phyloP scores from a whole-genome alignment of 2,797 vertebrate species.

The Premnoplex brunnescens region DNA sequence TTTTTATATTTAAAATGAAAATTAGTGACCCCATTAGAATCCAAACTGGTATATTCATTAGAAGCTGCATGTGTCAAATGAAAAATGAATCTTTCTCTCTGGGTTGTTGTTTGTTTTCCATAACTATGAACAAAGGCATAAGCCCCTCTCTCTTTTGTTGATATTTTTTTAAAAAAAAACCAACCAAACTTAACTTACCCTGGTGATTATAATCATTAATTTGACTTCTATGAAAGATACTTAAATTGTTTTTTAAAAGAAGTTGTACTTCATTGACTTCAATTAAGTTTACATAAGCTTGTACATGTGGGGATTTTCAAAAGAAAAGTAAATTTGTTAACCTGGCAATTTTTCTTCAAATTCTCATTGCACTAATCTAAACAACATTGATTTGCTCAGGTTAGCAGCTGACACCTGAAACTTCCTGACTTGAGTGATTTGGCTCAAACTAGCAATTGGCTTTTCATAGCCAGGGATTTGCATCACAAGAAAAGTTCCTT shows the following conservation, averaged over 20 bases:
- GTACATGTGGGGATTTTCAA: neutral
- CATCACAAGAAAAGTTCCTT: neutral
- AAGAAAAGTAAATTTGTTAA: constrained; percentile 7
- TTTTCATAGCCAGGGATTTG: neutral
- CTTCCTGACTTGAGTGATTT: neutral
- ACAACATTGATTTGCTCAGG: constrained; percentile 25
- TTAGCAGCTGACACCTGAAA: constrained; percentile 1
- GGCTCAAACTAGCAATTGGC: neutral
- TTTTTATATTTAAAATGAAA: neutral
- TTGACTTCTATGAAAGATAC: neutral
- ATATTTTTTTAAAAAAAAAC: neutral
- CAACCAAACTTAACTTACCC: neutral
- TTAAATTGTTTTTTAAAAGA: neutral
- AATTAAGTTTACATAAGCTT: constrained; percentile 18
- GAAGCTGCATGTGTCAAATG: neutral
- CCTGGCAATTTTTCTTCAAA: constrained; percentile 6
- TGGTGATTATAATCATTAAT: neutral
- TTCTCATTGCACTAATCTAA: constrained; percentile 15
- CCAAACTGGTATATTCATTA: neutral
- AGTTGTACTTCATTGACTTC: constrained; percentile 9
- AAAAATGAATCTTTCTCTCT: neutral
- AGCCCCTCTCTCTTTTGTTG: neutral
- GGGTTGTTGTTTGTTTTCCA: neutral
- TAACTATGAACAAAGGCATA: neutral
- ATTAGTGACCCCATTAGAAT: neutral